phyloP scores from a whole-genome alignment of 2,888 invertebrate genomes.

The Leptinotarsa peninsularis region DNA sequence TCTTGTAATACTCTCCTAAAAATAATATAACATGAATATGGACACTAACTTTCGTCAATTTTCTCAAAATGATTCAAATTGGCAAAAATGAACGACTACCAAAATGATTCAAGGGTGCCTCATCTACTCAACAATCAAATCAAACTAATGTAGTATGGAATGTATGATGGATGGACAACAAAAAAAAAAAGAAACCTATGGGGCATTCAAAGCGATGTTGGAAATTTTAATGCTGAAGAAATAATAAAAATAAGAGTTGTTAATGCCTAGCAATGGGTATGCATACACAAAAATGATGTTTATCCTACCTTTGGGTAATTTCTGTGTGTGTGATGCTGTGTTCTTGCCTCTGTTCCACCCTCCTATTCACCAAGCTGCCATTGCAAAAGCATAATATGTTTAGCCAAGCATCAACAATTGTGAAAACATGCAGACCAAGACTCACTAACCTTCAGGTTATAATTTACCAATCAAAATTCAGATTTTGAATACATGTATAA shows the following conservation, averaged over 20 bases:
- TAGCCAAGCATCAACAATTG: constrained; percentile 52
- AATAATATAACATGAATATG: constrained; percentile 62
- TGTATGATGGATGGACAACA: not conserved
- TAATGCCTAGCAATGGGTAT: constrained; percentile 21
- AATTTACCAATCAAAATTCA: constrained; percentile 18
- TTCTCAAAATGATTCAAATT: constrained; percentile 7
- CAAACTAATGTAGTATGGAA: not conserved
- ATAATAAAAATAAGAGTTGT: not conserved
- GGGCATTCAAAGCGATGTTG: not conserved
- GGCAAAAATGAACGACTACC: not conserved
- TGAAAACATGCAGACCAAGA: constrained; percentile 34
- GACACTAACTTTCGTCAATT: constrained; percentile 21
- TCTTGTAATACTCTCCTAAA: constrained; percentile 75
- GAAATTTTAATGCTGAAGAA: not conserved
- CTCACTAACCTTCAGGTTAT: constrained; percentile 32
- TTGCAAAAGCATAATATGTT: constrained; percentile 57
- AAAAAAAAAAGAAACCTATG: not conserved
- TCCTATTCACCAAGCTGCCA: constrained; percentile 75
- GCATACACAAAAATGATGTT: constrained; percentile 45
- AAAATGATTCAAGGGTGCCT: constrained; percentile 3
- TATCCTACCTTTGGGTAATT: constrained; percentile 73
- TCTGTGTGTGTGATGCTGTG: constrained; percentile 77
- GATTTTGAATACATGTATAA: not conserved
- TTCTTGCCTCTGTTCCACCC: constrained; percentile 76
- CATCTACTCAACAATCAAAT: constrained; percentile 4